These are phyloP conservation scores for Thalassarche chlororhynchos DNA, from an alignment of 2,113 vertebrate genomes.

Conservation along the genomic window DNA sequence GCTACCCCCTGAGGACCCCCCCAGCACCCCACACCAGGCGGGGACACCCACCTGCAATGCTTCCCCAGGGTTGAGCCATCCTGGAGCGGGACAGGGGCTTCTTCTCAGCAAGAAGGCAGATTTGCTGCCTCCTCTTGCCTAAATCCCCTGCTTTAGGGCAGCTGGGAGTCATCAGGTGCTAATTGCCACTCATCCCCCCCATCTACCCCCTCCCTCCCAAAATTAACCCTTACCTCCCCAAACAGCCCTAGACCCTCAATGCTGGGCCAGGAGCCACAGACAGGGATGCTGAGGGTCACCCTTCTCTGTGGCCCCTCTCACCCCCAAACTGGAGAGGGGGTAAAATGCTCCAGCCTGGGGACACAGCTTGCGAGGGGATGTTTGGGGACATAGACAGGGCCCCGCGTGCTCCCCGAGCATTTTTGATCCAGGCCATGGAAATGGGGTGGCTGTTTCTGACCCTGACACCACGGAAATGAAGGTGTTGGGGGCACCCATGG, in stretches of 20 bases:
- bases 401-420: accelerated
- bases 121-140: not conserved
- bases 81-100: accelerated
- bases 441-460: not conserved
- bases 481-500: accelerated
- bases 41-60: not conserved
- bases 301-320: not conserved
- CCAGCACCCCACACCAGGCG: not conserved
- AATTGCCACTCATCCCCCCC: not conserved
- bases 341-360: not conserved
- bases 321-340: not conserved
- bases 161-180: not conserved
- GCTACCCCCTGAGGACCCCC: not conserved
- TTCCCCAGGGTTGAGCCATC: not conserved
- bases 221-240: not conserved
- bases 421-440: not conserved
- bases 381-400: not conserved
- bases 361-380: accelerated
- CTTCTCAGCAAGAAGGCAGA: too few species aligned
- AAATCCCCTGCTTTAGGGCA: not conserved
- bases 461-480: not conserved
- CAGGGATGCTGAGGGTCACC: too few species aligned
- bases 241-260: not conserved
- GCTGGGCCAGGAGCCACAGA: accelerated
- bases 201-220: too few species aligned